Base-by-base conservation (phyloP, 1,140 invertebrate species). In the Atta cephalotes region DNA sequence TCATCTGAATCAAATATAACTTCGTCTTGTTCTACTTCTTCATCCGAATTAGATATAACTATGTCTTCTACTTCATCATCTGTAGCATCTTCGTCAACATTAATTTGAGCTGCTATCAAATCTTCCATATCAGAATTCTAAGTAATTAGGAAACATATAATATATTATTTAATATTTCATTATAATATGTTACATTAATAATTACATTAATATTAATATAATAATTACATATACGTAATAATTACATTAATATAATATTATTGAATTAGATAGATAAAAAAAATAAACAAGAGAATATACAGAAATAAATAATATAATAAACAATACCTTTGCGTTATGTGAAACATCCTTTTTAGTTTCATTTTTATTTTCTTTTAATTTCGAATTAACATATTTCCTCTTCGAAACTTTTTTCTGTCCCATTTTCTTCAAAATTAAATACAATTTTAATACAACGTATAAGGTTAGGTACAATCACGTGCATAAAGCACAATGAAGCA, bases 31-130 rank as follows among this genome's bases (percentile, higher is more conserved):
- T 96, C 96, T 88, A 95, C n/a, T 25, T 72, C 95, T 31, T 72
- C 95, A 74, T 96, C 95, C 31, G 95, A 95, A 76, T 95, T 95
- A 65, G 93, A 92, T 81, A 94, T 92, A n/a, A 89, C 60, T 14
- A 92, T 85, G 70, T 93, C 86, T 9, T 96, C 88, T 81, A 92
- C 87, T 49, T 96, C 96, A 51, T 96, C 96, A 90, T 96, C 96
- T 3, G 96, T 95, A 79, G 95, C 95, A 85, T 96, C 96, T 71
- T 95, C 95, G 53, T 95, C 94, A 35, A 95, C 94, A 85, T 94
- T 95, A 56, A 94, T 72, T 79, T 94, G 92, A 35, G 85, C 60
- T 31, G 77, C 76, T 39, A 92, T 81, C 39, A 94, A 92, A 92
- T 94, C 93, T 77, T 94, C 93, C 0, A 88, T 79, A 35, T 89